Conservation (phyloP, 2,113 vertebrate genomes). For the Clarias magur region DNA sequence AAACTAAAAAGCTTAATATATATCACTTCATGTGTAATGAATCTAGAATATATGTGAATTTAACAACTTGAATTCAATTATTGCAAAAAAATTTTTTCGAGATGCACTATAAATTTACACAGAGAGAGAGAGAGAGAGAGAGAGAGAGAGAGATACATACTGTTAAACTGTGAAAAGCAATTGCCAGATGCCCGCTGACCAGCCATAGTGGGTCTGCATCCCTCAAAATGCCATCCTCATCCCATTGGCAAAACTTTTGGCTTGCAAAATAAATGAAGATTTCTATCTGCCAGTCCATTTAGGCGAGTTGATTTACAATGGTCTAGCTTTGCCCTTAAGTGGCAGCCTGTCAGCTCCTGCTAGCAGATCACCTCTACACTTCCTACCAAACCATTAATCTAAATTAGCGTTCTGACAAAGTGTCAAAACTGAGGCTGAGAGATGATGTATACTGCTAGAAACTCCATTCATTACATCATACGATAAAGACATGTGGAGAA, state of each 20-base stretch:
- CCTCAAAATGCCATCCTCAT: background rate
- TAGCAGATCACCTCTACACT: constrained; percentile 63
- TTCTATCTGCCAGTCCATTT: background rate
- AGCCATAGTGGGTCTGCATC: background rate
- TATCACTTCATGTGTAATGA: too few relatives aligned
- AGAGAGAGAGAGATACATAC: too few relatives aligned
- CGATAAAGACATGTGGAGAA: constrained; percentile 39
- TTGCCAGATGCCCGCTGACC: too few relatives aligned
- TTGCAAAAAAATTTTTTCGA: too few relatives aligned
- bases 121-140: too few relatives aligned
- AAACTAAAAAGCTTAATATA: too few relatives aligned
- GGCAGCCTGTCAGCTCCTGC: constrained; percentile 66
- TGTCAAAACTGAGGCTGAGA: constrained; percentile 75
- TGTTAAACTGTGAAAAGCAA: too few relatives aligned
- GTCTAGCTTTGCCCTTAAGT: constrained; percentile 58
- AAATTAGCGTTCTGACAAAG: constrained; percentile 76
- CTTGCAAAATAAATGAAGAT: background rate
- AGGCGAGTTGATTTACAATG: constrained; percentile 45
- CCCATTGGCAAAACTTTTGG: background rate
- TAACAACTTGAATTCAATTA: too few relatives aligned
- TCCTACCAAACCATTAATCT: constrained; percentile 73
- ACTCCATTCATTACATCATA: constrained; percentile 65
- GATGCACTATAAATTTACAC: too few relatives aligned
- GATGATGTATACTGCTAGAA: constrained; percentile 70
- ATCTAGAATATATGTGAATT: too few relatives aligned